These are phyloP conservation scores for Petroica traversi DNA, from an alignment of 2,113 vertebrate species.

Conservation along the genomic window DNA sequence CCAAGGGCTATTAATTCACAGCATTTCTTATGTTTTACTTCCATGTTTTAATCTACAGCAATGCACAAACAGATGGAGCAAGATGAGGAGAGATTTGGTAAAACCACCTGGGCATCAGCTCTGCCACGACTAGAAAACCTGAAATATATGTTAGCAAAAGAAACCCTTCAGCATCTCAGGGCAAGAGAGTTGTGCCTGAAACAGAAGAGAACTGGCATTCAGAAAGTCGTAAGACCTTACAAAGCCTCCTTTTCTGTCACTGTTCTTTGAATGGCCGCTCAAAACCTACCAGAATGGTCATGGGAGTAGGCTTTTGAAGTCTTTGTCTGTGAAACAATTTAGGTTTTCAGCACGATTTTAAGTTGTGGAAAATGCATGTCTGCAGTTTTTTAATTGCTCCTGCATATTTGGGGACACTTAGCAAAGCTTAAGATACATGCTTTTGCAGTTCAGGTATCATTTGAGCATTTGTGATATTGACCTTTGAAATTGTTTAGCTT, in stretches of 20 bases:
- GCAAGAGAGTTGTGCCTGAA: constrained; percentile 89
- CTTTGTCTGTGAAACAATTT: not conserved
- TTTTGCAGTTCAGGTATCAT: not conserved
- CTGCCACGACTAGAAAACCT: constrained; percentile 87
- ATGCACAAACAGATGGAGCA: constrained; percentile 93
- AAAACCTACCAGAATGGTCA: not conserved
- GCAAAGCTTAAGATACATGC: not conserved
- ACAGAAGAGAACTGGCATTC: constrained; percentile 80
- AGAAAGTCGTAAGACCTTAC: constrained; percentile 71
- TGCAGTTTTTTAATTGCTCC: not conserved
- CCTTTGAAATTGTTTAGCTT: not conserved
- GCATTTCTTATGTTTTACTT: not conserved
- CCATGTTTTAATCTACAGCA: constrained; percentile 66
- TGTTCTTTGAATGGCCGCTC: not conserved
- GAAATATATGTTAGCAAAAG: constrained; percentile 85
- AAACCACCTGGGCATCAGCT: constrained; percentile 86
- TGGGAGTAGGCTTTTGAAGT: not conserved
- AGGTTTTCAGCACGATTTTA: not conserved
- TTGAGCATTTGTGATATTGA: not conserved
- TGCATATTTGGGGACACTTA: not conserved
- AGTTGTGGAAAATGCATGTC: not conserved
- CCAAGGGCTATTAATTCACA: not conserved
- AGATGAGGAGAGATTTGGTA: constrained; percentile 86
- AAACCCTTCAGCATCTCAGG: constrained; percentile 90
- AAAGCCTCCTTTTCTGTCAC: not conserved